phyloP scores from a whole-genome alignment of 2,113 vertebrate genomes.

The Colaptes auratus region DNA sequence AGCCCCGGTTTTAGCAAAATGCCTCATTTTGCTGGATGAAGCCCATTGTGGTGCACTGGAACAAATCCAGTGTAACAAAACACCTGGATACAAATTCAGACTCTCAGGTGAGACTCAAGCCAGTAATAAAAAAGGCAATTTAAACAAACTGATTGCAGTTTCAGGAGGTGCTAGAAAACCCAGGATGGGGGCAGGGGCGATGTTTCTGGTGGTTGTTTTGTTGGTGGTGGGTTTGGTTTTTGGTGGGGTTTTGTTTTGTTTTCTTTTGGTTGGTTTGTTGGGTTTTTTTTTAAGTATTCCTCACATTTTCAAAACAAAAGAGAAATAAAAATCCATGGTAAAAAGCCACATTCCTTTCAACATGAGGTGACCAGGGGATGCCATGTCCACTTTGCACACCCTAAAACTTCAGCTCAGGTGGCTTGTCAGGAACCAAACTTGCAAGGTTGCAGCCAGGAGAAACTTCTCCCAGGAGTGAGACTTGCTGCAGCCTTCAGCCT shows the following conservation, averaged over 20 bases:
- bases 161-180: neutral
- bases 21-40: neutral
- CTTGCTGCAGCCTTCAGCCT: neutral
- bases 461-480: neutral
- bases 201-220: neutral
- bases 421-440: neutral
- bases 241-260: too few species aligned
- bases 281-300: neutral
- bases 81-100: neutral
- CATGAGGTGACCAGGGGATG: neutral
- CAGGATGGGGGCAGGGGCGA: too few species aligned
- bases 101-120: neutral
- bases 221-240: too few species aligned
- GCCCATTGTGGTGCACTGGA: neutral
- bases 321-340: neutral
- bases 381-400: neutral
- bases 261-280: too few species aligned
- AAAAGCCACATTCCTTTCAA: neutral
- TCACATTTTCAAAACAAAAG: slow-evolving; percentile 32
- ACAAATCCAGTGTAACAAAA: neutral
- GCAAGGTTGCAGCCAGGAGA: neutral
- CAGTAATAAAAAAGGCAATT: neutral
- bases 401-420: neutral
- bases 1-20: neutral
- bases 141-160: neutral